Percentiles rank a stretch among this genome's conserved stretches.
phyloP scores from a whole-genome alignment of 2,113 vertebrate species.

The Podarcis cretensis region DNA sequence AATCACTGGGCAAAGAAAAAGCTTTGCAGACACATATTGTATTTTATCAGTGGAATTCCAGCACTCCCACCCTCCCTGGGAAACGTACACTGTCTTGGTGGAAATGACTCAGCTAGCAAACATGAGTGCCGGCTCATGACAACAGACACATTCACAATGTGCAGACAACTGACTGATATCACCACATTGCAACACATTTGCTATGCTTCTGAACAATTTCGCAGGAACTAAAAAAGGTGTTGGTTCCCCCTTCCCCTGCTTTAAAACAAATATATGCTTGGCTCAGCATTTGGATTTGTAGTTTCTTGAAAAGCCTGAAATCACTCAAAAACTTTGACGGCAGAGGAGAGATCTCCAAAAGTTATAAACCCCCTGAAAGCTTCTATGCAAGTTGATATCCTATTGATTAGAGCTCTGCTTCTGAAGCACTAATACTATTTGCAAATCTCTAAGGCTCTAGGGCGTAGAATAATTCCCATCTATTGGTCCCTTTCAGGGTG shows the following conservation, averaged over 20 bases:
- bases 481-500: no score
- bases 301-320: background rate
- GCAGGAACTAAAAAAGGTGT: background rate
- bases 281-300: background rate
- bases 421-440: background rate
- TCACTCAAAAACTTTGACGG: background rate
- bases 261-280: background rate
- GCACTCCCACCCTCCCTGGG: background rate
- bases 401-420: background rate
- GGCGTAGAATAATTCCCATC: background rate
- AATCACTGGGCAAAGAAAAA: conserved; percentile 30
- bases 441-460: background rate
- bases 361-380: background rate
- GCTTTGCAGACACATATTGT: background rate
- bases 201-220: background rate
- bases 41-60: conserved; percentile 20
- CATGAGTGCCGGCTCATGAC: background rate
- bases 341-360: background rate
- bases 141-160: conserved; percentile 23
- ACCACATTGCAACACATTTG: background rate
- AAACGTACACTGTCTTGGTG: background rate
- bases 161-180: background rate
- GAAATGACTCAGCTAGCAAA: conserved; percentile 46
- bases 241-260: no score
- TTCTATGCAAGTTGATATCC: background rate